Conservation (phyloP, 2,888 invertebrate genomes). For the Tachina grossa region DNA sequence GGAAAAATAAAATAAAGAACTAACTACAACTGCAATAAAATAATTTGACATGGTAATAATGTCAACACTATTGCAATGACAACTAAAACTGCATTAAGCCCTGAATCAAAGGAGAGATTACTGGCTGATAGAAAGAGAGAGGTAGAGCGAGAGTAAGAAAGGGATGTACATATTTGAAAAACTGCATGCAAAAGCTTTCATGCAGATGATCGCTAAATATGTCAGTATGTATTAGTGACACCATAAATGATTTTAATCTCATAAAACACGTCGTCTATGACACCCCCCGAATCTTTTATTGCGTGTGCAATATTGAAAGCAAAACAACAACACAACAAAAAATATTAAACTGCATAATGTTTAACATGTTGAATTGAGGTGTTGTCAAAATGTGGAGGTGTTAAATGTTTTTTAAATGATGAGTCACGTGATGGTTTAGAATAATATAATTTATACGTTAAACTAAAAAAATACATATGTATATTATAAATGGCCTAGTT, state of each 20-base stretch:
- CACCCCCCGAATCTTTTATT: constrained; percentile 53
- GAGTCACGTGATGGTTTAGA: constrained; percentile 54
- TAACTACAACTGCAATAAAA: constrained; percentile 18
- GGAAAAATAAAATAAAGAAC: constrained; percentile 21
- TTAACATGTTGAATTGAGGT: constrained; percentile 16
- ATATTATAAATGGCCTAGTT: constrained; percentile 35
- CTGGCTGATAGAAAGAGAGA: neutral
- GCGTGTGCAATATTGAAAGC: neutral
- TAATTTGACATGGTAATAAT: constrained; percentile 48
- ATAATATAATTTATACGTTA: neutral
- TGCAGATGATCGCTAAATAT: constrained; percentile 40
- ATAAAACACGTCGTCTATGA: neutral
- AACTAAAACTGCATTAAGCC: constrained; percentile 6
- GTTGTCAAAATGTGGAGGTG: constrained; percentile 43
- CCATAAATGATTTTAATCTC: constrained; percentile 8
- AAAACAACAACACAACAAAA: neutral
- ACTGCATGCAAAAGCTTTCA: neutral
- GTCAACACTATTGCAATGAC: constrained; percentile 48
- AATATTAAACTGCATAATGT: constrained; percentile 37
- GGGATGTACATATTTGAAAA: neutral
- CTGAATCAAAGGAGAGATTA: too few species aligned
- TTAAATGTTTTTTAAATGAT: constrained; percentile 59
- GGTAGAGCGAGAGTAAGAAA: neutral
- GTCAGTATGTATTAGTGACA: constrained; percentile 28
- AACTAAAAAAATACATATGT: neutral